Percentiles rank a stretch among this genome's conserved stretches.
Conservation (phyloP, 1,140 invertebrate species). For the Campodea augens region DNA sequence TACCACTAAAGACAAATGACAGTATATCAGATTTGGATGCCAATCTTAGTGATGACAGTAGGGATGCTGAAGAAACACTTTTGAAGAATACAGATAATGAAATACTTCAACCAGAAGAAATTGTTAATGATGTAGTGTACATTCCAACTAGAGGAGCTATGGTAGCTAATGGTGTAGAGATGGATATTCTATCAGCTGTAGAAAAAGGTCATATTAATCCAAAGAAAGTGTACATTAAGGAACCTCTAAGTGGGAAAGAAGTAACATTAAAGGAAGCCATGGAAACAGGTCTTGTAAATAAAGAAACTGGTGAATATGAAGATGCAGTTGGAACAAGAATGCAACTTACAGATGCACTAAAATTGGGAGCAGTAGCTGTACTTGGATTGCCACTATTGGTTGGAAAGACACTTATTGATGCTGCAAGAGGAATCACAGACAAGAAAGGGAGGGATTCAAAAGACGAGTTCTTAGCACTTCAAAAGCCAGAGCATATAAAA, state of each 20-base stretch:
- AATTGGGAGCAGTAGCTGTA: slow-evolving; percentile 46
- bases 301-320: slow-evolving; percentile 45
- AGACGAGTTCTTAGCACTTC: no score
- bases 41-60: slow-evolving; percentile 37
- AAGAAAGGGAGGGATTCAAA: no score
- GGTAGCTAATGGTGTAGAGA: slow-evolving; percentile 44
- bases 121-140: slow-evolving; percentile 46
- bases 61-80: slow-evolving; percentile 43
- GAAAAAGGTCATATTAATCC: slow-evolving; percentile 41
- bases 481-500: no score
- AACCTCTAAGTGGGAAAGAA: slow-evolving; percentile 45
- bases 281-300: slow-evolving; percentile 48
- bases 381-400: slow-evolving; percentile 47
- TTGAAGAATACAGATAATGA: slow-evolving; percentile 15
- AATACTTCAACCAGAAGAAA: slow-evolving; percentile 40
- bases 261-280: slow-evolving; percentile 58
- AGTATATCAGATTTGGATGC: slow-evolving; percentile 29
- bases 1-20: slow-evolving; percentile 17
- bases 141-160: slow-evolving; percentile 50
- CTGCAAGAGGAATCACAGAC: no score
- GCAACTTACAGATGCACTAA: slow-evolving; percentile 50
- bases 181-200: slow-evolving; percentile 45
- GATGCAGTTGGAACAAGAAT: slow-evolving; percentile 41
- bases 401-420: slow-evolving; percentile 30
- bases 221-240: slow-evolving; percentile 48